A percentile compares a stretch with the other conserved stretches of the same genome.
Conservation (phyloP, 1,140 invertebrate genomes). For the Pogonomyrmex barbatus region DNA sequence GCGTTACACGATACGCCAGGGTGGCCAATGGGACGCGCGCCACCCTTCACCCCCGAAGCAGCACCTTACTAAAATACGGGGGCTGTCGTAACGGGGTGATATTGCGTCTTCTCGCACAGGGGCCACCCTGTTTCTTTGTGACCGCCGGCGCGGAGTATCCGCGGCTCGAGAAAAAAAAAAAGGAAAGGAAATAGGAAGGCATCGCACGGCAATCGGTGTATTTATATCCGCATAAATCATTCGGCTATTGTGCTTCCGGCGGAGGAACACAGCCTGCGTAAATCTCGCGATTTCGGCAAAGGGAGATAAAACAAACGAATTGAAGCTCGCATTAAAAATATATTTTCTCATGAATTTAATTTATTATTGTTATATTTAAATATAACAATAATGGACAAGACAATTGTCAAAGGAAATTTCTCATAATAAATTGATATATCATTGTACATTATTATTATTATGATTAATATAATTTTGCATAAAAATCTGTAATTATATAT, state of each 20-base stretch:
- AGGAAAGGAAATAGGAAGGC: constrained; percentile 41
- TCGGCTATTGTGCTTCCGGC: constrained; percentile 62
- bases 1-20: constrained; percentile 36
- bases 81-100: constrained; percentile 83
- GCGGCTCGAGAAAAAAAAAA: constrained; percentile 39
- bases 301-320: neutral
- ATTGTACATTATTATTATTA: neutral
- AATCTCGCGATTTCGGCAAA: constrained; percentile 58
- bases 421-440: neutral
- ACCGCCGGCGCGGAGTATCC: constrained; percentile 62
- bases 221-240: constrained; percentile 80
- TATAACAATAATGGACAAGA: neutral
- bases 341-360: neutral
- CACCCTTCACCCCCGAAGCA: constrained; percentile 66
- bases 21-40: constrained; percentile 69
- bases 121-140: constrained; percentile 70
- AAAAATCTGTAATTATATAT: neutral
- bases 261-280: constrained; percentile 46
- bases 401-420: neutral
- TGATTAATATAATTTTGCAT: neutral
- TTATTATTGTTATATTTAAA: neutral
- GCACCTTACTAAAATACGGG: constrained; percentile 83
- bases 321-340: neutral
- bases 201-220: constrained; percentile 69
- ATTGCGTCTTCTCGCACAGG: constrained; percentile 81